Conservation (phyloP, 2,797 vertebrate species). For the Manis javanica region DNA sequence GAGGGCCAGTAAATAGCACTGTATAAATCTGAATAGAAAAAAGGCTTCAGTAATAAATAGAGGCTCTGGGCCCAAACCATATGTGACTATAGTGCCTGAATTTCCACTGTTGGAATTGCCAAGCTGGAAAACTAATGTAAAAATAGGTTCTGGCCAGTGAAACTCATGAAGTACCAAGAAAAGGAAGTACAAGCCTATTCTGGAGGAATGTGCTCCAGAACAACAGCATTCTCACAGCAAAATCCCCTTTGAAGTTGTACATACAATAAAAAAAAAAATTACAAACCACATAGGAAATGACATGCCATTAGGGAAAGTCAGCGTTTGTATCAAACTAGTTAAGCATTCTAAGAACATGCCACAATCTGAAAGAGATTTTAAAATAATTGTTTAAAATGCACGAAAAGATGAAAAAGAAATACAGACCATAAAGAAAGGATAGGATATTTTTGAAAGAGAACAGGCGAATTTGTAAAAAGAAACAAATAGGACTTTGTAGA, state of each 20-base stretch:
- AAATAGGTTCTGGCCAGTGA: conserved; percentile 54
- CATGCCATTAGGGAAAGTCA: conserved; percentile 30
- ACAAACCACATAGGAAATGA: conserved; percentile 42
- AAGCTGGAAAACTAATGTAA: conserved; percentile 63
- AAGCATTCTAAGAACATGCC: neutral
- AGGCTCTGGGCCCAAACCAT: neutral
- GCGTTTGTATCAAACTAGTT: conserved; percentile 25
- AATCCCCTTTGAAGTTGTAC: conserved; percentile 60
- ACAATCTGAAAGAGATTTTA: conserved; percentile 7
- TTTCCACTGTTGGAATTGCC: conserved; percentile 39
- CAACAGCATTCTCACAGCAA: conserved; percentile 46
- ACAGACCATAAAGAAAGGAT: neutral
- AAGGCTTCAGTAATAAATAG: conserved; percentile 28
- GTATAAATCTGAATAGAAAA: neutral
- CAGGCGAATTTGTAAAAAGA: neutral
- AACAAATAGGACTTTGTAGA: neutral
- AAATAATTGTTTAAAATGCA: neutral
- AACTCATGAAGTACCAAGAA: conserved; percentile 29
- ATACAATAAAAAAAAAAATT: conserved; percentile 37
- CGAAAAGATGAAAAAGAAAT: conserved; percentile 23
- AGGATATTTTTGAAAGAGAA: conserved; percentile 51
- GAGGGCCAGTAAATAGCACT: no score
- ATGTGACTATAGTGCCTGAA: conserved; percentile 22
- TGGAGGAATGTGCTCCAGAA: conserved; percentile 32
- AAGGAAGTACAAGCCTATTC: neutral